Conservation (phyloP, 2,797 vertebrate species). For the Lemur catta region DNA sequence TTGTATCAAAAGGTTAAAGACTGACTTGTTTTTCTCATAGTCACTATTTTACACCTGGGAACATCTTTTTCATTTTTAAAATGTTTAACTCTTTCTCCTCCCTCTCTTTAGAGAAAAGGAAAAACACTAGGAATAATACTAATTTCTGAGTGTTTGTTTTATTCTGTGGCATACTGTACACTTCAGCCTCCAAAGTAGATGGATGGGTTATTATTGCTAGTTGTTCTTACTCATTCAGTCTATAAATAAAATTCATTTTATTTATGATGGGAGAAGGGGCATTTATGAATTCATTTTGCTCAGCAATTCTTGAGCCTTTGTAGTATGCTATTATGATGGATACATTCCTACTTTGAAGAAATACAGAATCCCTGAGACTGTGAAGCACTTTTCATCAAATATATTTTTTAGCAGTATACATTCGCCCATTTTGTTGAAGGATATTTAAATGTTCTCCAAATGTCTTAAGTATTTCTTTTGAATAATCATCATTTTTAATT, state of each 20-base stretch:
- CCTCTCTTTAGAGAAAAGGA: not conserved
- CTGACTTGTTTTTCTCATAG: not conserved
- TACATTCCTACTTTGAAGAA: not conserved
- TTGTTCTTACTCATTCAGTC: constrained; percentile 55
- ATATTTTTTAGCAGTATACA: not conserved
- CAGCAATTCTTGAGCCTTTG: not conserved
- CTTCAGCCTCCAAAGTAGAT: constrained; percentile 46
- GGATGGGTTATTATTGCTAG: constrained; percentile 24
- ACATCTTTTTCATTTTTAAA: not conserved
- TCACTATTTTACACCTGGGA: not conserved
- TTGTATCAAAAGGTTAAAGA: not conserved
- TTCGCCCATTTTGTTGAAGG: not conserved
- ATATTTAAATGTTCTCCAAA: not conserved
- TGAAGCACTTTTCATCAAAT: not conserved
- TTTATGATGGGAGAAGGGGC: constrained; percentile 59
- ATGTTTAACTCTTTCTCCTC: not conserved
- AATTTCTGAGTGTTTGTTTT: constrained; percentile 61
- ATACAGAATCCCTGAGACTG: not conserved
- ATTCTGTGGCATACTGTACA: constrained; percentile 38
- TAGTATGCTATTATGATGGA: not conserved
- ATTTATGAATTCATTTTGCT: constrained; percentile 66
- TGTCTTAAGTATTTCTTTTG: constrained; percentile 5
- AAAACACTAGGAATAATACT: constrained; percentile 17
- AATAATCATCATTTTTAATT: constrained; percentile 43
- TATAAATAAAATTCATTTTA: constrained; percentile 52